Conservation (phyloP, 2,797 vertebrate genomes). For the Pyrocephalus nanus region DNA sequence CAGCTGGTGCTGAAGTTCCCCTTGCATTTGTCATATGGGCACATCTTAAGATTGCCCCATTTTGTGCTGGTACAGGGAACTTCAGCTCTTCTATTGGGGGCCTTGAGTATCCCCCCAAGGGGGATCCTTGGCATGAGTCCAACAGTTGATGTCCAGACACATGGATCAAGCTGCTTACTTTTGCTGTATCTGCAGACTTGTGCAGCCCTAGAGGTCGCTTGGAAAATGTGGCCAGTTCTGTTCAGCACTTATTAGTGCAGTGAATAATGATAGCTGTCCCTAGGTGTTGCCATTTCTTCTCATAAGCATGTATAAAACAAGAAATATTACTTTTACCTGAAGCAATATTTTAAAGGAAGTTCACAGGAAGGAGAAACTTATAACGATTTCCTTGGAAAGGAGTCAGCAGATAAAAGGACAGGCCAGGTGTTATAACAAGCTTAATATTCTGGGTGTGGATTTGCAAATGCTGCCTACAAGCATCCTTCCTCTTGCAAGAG, state of each 20-base stretch:
- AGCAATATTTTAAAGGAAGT: not conserved
- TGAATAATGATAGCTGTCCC: not conserved
- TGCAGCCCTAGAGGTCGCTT: not conserved
- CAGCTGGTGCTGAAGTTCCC: not conserved
- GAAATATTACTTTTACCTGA: not conserved
- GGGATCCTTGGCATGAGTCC: not conserved
- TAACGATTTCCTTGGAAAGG: not conserved
- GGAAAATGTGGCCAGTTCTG: not conserved
- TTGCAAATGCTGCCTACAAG: conserved; percentile 6
- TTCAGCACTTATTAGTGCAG: not conserved
- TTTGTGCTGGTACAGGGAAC: not conserved
- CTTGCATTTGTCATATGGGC: not conserved
- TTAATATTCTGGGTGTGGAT: conserved; percentile 22
- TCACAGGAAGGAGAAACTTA: not conserved
- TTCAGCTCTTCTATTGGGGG: not conserved
- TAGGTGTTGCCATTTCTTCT: not conserved
- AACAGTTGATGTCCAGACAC: rapidly evolving
- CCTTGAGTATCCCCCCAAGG: not conserved
- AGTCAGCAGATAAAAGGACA: not conserved
- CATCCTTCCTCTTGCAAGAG: conserved; percentile 18
- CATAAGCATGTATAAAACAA: not conserved
- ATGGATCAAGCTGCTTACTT: not conserved
- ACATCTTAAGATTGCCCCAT: not conserved
- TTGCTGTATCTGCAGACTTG: not conserved
- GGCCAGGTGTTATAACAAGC: conserved; percentile 30